phyloP scores from a whole-genome alignment of 2,113 vertebrate species.

The Petroica traversi region DNA sequence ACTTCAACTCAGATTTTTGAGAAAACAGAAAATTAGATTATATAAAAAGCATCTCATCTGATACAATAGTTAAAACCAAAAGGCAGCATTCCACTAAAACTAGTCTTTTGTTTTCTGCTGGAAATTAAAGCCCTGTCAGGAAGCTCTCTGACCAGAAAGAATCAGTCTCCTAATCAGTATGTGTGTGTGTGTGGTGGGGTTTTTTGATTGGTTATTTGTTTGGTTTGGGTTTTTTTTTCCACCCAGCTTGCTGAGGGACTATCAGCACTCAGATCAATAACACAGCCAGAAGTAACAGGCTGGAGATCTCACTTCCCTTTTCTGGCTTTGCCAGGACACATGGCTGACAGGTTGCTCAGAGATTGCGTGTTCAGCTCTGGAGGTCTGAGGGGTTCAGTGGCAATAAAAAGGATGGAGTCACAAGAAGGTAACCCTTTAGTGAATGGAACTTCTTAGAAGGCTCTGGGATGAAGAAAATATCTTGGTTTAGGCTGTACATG shows the following conservation, averaged over 20 bases:
- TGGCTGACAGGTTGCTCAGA: neutral
- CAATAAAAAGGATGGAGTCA: neutral
- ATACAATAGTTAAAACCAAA: neutral
- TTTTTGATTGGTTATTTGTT: too few relatives aligned
- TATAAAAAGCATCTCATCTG: neutral
- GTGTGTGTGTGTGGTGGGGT: neutral
- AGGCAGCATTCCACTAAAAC: neutral
- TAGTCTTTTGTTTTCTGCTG: neutral
- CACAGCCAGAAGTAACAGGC: neutral
- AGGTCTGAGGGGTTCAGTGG: neutral
- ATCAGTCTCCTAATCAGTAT: neutral
- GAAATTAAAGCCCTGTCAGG: neutral
- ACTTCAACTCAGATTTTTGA: neutral
- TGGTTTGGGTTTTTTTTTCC: too few relatives aligned
- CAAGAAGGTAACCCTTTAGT: neutral
- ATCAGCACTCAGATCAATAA: neutral
- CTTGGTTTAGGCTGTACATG: neutral
- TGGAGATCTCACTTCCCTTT: neutral
- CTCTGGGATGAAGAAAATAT: neutral
- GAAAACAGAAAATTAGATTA: neutral
- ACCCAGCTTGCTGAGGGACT: neutral
- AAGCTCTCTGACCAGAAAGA: neutral
- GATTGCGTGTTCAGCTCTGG: neutral
- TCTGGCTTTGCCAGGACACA: neutral
- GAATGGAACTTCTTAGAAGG: neutral